Percentiles rank a stretch among this genome's conserved stretches.
These are phyloP conservation scores for Arnoldichthys spilopterus DNA, from an alignment of 2,797 vertebrate species.

Conservation along the genomic window DNA sequence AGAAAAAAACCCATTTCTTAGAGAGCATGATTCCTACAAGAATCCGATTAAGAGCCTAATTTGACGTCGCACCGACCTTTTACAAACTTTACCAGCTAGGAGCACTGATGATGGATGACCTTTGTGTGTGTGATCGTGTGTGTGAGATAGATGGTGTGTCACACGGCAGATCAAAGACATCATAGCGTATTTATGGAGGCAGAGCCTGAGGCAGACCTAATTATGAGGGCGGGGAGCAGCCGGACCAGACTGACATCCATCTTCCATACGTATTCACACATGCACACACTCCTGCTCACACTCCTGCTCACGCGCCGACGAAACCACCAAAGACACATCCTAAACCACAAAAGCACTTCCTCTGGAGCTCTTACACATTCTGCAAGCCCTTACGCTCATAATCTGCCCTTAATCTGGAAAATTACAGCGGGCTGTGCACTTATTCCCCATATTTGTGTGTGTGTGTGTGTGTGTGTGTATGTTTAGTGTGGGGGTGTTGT, in stretches of 20 bases:
- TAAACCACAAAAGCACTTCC: slow-evolving; percentile 11
- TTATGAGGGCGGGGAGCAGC: slow-evolving; percentile 73
- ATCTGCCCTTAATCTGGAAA: slow-evolving; percentile 6
- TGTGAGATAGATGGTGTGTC: slow-evolving; percentile 52
- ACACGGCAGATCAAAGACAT: slow-evolving; percentile 50
- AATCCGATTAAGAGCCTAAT: slow-evolving; percentile 33
- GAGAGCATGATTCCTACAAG: not conserved
- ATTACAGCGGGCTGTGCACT: not conserved
- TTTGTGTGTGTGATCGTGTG: slow-evolving; percentile 25
- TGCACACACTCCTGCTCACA: not conserved
- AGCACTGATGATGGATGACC: slow-evolving; percentile 33
- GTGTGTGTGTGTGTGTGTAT: slow-evolving; percentile 38
- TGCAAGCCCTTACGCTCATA: not conserved
- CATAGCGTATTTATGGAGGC: slow-evolving; percentile 71
- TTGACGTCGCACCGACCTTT: slow-evolving; percentile 22
- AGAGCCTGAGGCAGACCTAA: slow-evolving; percentile 65
- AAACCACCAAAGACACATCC: not conserved
- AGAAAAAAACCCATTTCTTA: too few species aligned
- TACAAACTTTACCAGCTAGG: slow-evolving; percentile 40
- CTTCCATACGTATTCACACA: slow-evolving; percentile 55
- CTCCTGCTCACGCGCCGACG: not conserved
- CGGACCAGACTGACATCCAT: slow-evolving; percentile 70
- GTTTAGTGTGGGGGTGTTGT: slow-evolving; percentile 46
- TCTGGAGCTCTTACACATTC: not conserved
- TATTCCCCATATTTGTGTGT: slow-evolving; percentile 18